phyloP scores from a whole-genome alignment of 1,140 invertebrate species.

The Acromyrmex charruanus region DNA sequence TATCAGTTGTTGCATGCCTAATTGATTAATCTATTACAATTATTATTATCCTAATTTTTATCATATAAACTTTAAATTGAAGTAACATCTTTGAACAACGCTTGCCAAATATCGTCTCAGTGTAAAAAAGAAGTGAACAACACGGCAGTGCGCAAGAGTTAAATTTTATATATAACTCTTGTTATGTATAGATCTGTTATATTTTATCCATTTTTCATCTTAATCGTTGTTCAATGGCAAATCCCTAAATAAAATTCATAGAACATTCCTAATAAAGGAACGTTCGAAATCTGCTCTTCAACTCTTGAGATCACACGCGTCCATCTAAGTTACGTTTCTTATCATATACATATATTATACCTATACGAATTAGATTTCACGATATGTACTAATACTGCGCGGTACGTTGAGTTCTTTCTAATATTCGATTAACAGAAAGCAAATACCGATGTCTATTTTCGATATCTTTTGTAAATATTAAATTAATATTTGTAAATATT shows the following conservation, averaged over 20 bases:
- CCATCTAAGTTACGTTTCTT: conserved; percentile 52
- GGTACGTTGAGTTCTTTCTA: conserved; percentile 39
- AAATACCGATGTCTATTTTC: neutral
- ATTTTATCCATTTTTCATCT: conserved; percentile 7
- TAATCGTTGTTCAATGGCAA: conserved; percentile 61
- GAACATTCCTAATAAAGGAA: conserved; percentile 21
- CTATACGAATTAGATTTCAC: conserved; percentile 56
- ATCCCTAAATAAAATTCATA: conserved; percentile 22
- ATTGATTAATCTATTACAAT: conserved; percentile 36
- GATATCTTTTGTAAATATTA: neutral
- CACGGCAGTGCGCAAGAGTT: neutral
- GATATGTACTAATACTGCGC: conserved; percentile 52
- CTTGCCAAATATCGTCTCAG: conserved; percentile 30
- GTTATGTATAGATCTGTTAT: neutral
- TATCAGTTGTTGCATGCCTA: neutral
- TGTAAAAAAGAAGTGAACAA: conserved; percentile 9
- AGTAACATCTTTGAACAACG: conserved; percentile 28
- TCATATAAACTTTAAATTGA: conserved; percentile 40
- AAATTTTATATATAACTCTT: conserved; percentile 11
- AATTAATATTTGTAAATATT: neutral
- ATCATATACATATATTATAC: conserved; percentile 60
- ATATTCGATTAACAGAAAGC: neutral
- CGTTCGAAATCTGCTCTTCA: neutral
- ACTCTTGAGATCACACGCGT: conserved; percentile 66
- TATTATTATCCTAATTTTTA: conserved; percentile 28